Conservation (phyloP, 2,113 vertebrate species). For the Chlamydotis undulata region DNA sequence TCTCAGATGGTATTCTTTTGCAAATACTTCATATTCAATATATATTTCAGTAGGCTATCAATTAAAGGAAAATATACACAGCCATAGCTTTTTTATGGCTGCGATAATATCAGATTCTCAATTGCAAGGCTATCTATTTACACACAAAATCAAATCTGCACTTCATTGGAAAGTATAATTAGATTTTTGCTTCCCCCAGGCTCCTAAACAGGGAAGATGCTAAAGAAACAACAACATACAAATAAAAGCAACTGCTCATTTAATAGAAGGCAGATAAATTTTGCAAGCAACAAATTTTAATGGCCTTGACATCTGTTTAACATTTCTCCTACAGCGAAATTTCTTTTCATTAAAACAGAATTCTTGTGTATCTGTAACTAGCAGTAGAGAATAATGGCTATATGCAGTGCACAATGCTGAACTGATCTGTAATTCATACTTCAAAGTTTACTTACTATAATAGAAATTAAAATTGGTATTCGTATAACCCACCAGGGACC, state of each 20-base stretch:
- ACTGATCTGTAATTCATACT: background rate
- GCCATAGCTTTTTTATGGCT: background rate
- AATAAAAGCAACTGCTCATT: slow-evolving; percentile 43
- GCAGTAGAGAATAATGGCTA: background rate
- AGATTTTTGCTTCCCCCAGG: background rate
- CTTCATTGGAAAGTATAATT: background rate
- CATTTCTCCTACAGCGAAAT: background rate
- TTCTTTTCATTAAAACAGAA: slow-evolving; percentile 1
- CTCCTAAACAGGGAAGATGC: background rate
- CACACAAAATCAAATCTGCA: background rate
- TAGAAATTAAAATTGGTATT: slow-evolving; percentile 80
- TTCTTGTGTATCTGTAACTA: background rate
- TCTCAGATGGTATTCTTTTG: background rate
- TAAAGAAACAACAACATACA: slow-evolving; percentile 24
- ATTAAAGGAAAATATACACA: slow-evolving; percentile 29
- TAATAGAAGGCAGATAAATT: background rate
- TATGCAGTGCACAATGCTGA: background rate
- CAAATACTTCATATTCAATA: background rate
- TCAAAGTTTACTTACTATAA: slow-evolving; percentile 77
- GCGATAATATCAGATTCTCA: background rate
- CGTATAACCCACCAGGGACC: slow-evolving; percentile 82
- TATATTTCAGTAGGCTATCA: background rate
- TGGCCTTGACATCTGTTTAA: slow-evolving; percentile 15
- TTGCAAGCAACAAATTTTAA: slow-evolving; percentile 33
- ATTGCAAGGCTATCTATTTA: background rate